phyloP scores from a whole-genome alignment of 2,113 vertebrate genomes.

The Phrynosoma platyrhinos region DNA sequence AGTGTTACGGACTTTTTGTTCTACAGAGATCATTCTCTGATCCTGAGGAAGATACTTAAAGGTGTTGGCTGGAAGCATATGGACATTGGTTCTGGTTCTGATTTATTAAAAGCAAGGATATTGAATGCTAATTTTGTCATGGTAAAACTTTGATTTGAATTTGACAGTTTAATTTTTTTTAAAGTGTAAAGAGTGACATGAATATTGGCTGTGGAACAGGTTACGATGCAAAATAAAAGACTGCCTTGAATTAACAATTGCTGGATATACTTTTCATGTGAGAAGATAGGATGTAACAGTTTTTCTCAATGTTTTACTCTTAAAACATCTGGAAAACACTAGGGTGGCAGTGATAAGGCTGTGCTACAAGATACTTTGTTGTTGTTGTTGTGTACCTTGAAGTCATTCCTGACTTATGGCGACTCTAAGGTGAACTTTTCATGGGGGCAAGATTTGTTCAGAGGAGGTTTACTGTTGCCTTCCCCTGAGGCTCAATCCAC shows the following conservation, averaged over 20 bases:
- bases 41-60: not conserved
- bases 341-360: too few species aligned
- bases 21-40: not conserved
- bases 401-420: too few species aligned
- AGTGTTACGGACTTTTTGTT: not conserved
- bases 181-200: slow-evolving; percentile 2
- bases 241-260: slow-evolving; percentile 6
- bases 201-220: not conserved
- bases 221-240: slow-evolving; percentile 37
- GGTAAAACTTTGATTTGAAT: not conserved
- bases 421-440: too few species aligned
- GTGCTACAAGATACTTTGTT: too few species aligned
- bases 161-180: slow-evolving; percentile 19
- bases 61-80: not conserved
- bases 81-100: accelerated
- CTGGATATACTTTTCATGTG: not conserved
- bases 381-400: too few species aligned
- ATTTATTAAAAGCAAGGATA: not conserved
- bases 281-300: not conserved
- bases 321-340: not conserved
- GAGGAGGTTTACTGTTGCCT: too few species aligned
- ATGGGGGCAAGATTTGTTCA: too few species aligned
- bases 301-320: not conserved
- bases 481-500: too few species aligned
- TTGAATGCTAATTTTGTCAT: not conserved